phyloP scores from a whole-genome alignment of 2,888 invertebrate species.

The Rapana venosa region DNA sequence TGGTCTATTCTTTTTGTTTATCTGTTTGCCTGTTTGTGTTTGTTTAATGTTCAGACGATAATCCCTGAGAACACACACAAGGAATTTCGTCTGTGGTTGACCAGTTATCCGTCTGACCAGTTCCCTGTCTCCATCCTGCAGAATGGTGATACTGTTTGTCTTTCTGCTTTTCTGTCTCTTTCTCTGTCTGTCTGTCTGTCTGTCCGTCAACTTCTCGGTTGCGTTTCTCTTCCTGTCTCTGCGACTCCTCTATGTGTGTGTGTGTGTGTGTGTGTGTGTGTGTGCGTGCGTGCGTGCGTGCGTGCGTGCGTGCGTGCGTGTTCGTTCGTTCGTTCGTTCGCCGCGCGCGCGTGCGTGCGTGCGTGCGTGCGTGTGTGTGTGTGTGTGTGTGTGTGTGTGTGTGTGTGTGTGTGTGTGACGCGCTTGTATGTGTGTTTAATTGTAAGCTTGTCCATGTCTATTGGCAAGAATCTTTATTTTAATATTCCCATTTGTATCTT shows the following conservation, averaged over 20 bases:
- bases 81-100: conserved; percentile 79
- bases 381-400: too few species aligned
- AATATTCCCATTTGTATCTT: too few species aligned
- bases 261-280: background rate
- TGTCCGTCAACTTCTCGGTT: background rate
- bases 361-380: too few species aligned
- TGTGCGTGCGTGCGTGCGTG: too few species aligned
- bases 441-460: too few species aligned
- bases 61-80: conserved; percentile 77
- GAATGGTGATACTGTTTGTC: conserved; percentile 72
- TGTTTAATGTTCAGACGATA: conserved; percentile 68
- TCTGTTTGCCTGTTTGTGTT: background rate
- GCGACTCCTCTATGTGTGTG: background rate
- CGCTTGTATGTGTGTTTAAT: too few species aligned
- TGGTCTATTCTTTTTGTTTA: background rate
- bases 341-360: too few species aligned
- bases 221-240: background rate
- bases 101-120: conserved; percentile 79
- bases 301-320: too few species aligned
- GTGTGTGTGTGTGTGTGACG: too few species aligned
- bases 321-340: too few species aligned
- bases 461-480: too few species aligned
- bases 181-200: background rate
- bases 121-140: conserved; percentile 80
- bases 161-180: background rate